Evolutionary conservation across 2,113 vertebrate genomes (phyloP), one percentile per base, ranked within the genome.

Genomic region (Lophochroa leadbeateri): DNA sequence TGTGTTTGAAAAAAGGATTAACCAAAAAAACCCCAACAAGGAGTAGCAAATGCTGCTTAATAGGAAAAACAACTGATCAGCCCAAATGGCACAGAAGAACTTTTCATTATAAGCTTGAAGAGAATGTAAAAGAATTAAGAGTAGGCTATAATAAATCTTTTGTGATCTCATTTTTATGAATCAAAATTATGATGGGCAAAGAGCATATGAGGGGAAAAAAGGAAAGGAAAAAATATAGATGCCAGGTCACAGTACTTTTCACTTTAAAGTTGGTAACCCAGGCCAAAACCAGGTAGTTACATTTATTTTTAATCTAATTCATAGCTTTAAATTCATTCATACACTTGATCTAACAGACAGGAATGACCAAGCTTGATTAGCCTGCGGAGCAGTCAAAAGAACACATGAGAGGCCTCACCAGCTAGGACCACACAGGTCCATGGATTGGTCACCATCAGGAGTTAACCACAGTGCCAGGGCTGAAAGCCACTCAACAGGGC

Each of bases 391-490:
- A 37, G 29, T 44, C 61, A 69, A 47, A 14, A 81, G 46, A 70
- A 53, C 3, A 58, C 1, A 0, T 5, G 8, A 79, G 39, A 75
- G 5, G 37, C 9, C 20, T 23, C 21, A 39, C 14, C 24, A 80
- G 28, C 3, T 44, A 25, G 7, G 8, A 49, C 29, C 11, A 4
- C 24, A 37, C 19, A 18, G 7, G 27, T 28, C 33, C 6, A n/a
- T 3, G 8, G 35, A 33, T 7, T 24, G 8, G 24, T 80, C 50
- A 60, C 49, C 5, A 7, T 57, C 28, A 53, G 9, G 6, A 67
- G n/a, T 29, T 31, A 43, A 64, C 14, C n/a, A 74, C 0, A 0
- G 24, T 6, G 52, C 13, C 21, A 31, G 20, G 12, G 23, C 18
- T 75, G 61, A 88, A 88, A 46, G 35, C 17, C n/a, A 60, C 39